Base-by-base conservation (phyloP, 2,888 invertebrate species). In the Archaeoteleia sp. region DNA sequence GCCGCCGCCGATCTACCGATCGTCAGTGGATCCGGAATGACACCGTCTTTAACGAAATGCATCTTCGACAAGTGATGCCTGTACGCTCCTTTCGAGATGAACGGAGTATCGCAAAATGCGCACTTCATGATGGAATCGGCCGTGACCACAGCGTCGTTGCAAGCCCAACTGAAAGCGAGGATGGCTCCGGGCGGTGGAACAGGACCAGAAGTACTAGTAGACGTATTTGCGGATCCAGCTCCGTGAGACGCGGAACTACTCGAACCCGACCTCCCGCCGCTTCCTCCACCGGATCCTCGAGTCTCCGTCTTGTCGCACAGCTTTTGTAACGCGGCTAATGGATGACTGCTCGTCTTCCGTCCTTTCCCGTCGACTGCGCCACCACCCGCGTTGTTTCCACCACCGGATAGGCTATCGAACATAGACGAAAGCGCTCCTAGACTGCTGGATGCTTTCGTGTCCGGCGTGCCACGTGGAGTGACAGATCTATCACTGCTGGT, bases 1-100 rank as follows among this genome's bases (percentile, higher is more conserved):
- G 91, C 90, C 77, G 90, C 86, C 8, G 89, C 87, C 1, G 83
- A 80, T 40, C 85, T 78, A 1, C 81, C 80, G 35, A 83, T 80
- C 2, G 81, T 82, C 51, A 92, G 88, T 1, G 93, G 91, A 82
- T 94, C 94, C 2, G 93, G 93, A 76, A 93, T 89, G 20, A 92
- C 92, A n/a, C 94, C 94, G 80, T 96, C 96, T 84, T 96, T 96
- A 60, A 96, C 95, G 83, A 96, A 96, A 86, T 96, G 96, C 92
- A 95, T 95, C 87, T 96, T 96, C 40, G 95, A 96, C 77, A 97
- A 87, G 82, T 98, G 98, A 86, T 97, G 97, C 79, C 98, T 90
- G 86, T 97, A 97, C 7, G 97, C 97, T 51, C 97, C 97, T 87
- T 97, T 97, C 30, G 97, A 97, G 74, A 96, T 95, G 85, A 97